Evolutionary conservation across 2,113 vertebrate species (phyloP).

Genomic region (Telmatochromis bifrenatus): DNA sequence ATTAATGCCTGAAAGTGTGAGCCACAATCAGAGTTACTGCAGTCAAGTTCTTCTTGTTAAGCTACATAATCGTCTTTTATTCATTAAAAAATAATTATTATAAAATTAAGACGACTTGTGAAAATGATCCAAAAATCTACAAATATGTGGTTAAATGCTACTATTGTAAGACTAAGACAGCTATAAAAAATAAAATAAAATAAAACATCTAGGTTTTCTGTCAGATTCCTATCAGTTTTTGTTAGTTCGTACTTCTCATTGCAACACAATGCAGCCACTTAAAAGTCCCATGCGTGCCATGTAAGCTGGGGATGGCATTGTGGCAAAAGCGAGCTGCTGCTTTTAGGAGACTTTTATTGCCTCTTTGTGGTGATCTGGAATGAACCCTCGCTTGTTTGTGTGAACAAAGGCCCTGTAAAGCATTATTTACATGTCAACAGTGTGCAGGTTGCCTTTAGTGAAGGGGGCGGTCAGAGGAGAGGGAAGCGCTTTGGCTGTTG

Average conservation of each 20-base stretch:
- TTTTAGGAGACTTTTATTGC: neutral
- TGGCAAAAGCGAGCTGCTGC: neutral
- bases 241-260: neutral
- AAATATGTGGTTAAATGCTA: neutral
- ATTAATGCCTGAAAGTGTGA: neutral
- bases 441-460: conserved; percentile 27
- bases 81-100: neutral
- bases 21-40: neutral
- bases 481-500: neutral
- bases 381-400: conserved; percentile 33
- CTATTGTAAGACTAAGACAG: neutral
- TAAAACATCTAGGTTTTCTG: neutral
- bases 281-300: neutral
- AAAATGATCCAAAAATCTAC: neutral
- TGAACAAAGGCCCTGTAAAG: conserved; percentile 36
- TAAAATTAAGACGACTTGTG: neutral
- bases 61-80: neutral
- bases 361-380: conserved; percentile 41
- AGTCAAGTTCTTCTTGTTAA: neutral
- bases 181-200: neutral
- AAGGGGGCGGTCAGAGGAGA: neutral
- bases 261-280: neutral
- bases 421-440: conserved; percentile 37
- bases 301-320: neutral
- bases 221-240: neutral